Evolutionary conservation across 2,797 vertebrate species (phyloP).

Genomic region (Eurystomus glaucurus): DNA sequence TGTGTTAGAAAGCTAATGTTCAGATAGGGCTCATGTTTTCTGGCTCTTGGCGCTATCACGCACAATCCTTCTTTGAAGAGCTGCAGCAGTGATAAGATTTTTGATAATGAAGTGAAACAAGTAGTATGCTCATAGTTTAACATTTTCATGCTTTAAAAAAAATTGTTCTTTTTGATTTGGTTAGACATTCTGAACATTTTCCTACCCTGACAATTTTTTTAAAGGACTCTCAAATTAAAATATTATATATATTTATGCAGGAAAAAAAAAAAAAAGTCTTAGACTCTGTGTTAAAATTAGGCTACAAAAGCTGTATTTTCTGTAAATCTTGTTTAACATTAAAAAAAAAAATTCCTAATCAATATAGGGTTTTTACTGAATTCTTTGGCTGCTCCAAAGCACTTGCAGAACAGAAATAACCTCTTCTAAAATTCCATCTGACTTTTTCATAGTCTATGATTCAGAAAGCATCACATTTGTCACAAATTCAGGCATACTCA

Average conservation of each 20-base stretch:
- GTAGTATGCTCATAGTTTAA: neutral
- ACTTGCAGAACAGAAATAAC: conserved; percentile 8
- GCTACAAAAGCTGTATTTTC: neutral
- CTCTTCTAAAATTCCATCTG: neutral
- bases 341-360: neutral
- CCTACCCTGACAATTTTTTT: neutral
- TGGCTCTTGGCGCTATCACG: conserved; percentile 66
- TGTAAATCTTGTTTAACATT: neutral
- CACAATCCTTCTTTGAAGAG: conserved; percentile 77
- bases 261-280: neutral
- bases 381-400: neutral
- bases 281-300: neutral
- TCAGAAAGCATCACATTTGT: conserved; percentile 25
- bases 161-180: neutral
- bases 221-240: neutral
- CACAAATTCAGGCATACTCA: conserved; percentile 11
- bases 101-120: conserved; percentile 46
- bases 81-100: conserved; percentile 61
- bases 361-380: neutral
- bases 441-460: neutral
- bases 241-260: neutral
- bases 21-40: conserved; percentile 67
- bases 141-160: neutral
- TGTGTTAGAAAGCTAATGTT: conserved; percentile 68
- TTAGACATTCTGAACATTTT: neutral